These are phyloP conservation scores for Anomalospiza imberbis DNA, from an alignment of 2,797 vertebrate genomes.

Conservation along the genomic window DNA sequence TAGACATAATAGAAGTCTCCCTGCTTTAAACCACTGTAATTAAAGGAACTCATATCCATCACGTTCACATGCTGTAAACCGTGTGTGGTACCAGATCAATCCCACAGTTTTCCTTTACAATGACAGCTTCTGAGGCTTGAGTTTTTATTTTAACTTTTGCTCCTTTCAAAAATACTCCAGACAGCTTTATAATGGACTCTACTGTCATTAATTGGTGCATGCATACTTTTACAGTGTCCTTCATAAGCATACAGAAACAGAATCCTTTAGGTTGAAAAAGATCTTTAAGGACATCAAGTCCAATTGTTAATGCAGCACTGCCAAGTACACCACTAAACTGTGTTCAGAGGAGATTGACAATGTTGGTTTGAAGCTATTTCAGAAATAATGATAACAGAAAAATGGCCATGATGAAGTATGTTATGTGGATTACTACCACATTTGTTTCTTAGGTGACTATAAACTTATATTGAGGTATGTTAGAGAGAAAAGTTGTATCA, in stretches of 20 bases:
- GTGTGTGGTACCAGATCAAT: background rate
- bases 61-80: background rate
- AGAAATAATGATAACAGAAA: background rate
- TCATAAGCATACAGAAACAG: background rate
- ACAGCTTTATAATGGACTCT: background rate
- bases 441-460: background rate
- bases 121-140: background rate
- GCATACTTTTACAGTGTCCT: background rate
- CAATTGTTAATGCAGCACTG: background rate
- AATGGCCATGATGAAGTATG: background rate
- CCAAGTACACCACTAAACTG: background rate
- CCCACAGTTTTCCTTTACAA: background rate
- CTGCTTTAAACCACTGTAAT: background rate
- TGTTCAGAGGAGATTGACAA: background rate
- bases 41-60: background rate
- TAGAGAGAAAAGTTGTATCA: background rate
- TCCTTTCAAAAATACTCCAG: background rate
- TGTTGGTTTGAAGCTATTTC: background rate
- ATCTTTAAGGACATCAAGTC: background rate
- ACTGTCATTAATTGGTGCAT: background rate
- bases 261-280: background rate
- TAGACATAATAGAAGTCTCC: background rate
- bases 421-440: background rate
- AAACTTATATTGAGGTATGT: background rate
- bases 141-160: background rate